phyloP scores from a whole-genome alignment of 2,888 invertebrate species.

The Microctonus brassicae region DNA sequence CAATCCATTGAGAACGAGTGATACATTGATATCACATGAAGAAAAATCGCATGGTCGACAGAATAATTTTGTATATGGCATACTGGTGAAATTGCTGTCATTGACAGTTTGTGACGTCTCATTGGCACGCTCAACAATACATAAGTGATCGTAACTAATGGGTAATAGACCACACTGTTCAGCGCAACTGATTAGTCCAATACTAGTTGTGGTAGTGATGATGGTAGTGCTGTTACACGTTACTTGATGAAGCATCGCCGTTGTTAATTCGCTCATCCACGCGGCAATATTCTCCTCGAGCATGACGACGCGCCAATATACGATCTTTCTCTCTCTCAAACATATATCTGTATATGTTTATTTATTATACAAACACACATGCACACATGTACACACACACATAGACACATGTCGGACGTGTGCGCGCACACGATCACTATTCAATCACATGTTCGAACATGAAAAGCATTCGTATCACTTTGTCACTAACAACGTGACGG shows the following conservation, averaged over 20 bases:
- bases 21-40: slow-evolving; percentile 55
- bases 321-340: not conserved
- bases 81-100: slow-evolving; percentile 30
- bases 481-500: slow-evolving; percentile 14
- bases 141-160: slow-evolving; percentile 55
- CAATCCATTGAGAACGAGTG: slow-evolving; percentile 54
- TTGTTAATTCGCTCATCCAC: slow-evolving; percentile 52
- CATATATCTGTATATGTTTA: not conserved
- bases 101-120: slow-evolving; percentile 20
- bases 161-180: slow-evolving; percentile 48
- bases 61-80: slow-evolving; percentile 51
- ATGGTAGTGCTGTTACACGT: slow-evolving; percentile 50
- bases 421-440: slow-evolving; percentile 1
- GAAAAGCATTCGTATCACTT: slow-evolving; percentile 14
- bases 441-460: slow-evolving; percentile 20
- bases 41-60: slow-evolving; percentile 56
- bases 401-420: not conserved
- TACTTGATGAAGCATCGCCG: slow-evolving; percentile 53
- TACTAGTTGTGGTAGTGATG: not conserved
- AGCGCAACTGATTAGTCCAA: slow-evolving; percentile 43
- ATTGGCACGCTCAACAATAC: slow-evolving; percentile 43
- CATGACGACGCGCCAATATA: slow-evolving; percentile 44
- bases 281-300: slow-evolving; percentile 45
- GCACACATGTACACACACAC: not conserved
- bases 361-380: not conserved